phyloP scores from a whole-genome alignment of 92 coral and sea anemone species.

The Scolanthus callimorphus region DNA sequence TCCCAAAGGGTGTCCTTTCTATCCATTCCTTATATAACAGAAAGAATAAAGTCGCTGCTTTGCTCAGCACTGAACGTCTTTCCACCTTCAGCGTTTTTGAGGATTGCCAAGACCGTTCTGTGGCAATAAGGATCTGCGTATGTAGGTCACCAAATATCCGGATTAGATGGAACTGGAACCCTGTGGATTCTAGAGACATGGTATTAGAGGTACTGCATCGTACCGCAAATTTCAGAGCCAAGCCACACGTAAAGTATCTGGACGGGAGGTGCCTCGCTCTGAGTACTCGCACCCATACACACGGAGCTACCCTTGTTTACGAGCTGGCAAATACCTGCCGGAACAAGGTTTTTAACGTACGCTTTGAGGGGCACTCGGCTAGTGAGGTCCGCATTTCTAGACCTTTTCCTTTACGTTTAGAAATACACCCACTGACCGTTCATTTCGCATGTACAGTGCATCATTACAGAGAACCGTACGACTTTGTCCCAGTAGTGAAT shows the following conservation, averaged over 20 bases:
- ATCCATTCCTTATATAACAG: slow-evolving; percentile 12
- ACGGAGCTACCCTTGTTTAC: too few species aligned
- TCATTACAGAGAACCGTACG: slow-evolving; percentile 56
- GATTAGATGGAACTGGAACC: slow-evolving; percentile 31
- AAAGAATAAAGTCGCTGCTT: slow-evolving; percentile 19
- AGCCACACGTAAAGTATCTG: slow-evolving; percentile 49
- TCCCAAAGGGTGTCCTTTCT: slow-evolving; percentile 19
- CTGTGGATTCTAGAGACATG: slow-evolving; percentile 33
- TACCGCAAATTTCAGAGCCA: slow-evolving; percentile 55
- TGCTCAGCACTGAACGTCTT: slow-evolving; percentile 59
- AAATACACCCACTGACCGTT: slow-evolving; percentile 57
- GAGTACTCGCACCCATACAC: slow-evolving; percentile 60
- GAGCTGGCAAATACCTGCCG: slow-evolving; percentile 72
- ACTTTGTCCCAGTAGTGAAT: slow-evolving; percentile 10
- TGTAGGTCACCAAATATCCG: slow-evolving; percentile 32
- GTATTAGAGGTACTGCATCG: slow-evolving; percentile 52
- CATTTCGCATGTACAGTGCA: slow-evolving; percentile 67
- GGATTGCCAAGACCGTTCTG: slow-evolving; percentile 59
- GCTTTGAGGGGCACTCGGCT: slow-evolving; percentile 54
- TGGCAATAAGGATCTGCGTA: slow-evolving; percentile 58
- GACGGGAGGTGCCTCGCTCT: slow-evolving; percentile 62
- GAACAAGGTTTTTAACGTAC: slow-evolving; percentile 43
- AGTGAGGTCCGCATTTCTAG: slow-evolving; percentile 47
- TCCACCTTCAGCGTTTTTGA: slow-evolving; percentile 67
- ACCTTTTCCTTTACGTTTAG: slow-evolving; percentile 42